Conservation (phyloP, 2,113 vertebrate species). For the Oreamnos americanus region DNA sequence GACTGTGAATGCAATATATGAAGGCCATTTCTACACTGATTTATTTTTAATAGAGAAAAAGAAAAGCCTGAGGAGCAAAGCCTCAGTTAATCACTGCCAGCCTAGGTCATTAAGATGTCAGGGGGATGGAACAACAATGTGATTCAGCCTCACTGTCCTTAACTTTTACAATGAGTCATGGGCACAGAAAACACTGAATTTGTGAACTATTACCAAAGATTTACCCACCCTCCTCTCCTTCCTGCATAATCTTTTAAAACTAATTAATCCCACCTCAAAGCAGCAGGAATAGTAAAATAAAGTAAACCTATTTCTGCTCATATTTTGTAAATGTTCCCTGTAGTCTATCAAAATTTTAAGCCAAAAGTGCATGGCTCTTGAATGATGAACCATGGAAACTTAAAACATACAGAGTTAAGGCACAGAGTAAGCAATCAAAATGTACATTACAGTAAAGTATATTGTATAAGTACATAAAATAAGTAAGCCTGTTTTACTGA, state of each 20-base stretch:
- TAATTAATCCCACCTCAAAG: background rate
- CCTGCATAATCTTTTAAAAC: background rate
- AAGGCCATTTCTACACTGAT: background rate
- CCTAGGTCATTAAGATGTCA: background rate
- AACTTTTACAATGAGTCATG: background rate
- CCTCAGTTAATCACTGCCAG: background rate
- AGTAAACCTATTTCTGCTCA: background rate
- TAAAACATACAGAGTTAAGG: background rate
- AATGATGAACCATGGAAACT: background rate
- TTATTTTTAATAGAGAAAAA: background rate
- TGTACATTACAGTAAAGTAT: background rate
- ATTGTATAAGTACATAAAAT: background rate
- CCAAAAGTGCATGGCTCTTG: background rate
- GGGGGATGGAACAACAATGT: background rate
- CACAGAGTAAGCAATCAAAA: background rate
- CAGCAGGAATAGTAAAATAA: background rate
- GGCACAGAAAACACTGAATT: background rate
- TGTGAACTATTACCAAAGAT: background rate
- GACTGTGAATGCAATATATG: background rate
- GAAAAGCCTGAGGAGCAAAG: background rate
- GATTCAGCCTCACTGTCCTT: background rate
- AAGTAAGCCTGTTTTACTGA: background rate
- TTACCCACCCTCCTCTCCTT: background rate
- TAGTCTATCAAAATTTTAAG: background rate
- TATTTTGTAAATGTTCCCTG: background rate